Evolutionary conservation across 1,140 invertebrate species (phyloP).

Genomic region (Lithobius niger): DNA sequence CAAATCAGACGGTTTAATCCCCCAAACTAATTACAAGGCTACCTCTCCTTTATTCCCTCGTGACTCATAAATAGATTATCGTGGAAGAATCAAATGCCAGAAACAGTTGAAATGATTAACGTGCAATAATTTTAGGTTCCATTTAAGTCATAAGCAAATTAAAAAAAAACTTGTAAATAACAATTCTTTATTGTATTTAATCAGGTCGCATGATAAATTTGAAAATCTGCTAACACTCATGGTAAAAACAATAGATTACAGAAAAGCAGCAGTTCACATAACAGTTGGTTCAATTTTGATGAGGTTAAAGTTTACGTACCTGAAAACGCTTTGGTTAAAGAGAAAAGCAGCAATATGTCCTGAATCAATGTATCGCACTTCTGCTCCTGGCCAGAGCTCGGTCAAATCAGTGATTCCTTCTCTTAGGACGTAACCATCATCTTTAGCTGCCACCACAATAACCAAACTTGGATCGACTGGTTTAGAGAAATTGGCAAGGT

Average conservation of each 20-base stretch:
- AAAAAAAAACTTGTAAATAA: too few species aligned
- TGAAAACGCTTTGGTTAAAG: slow-evolving; percentile 69
- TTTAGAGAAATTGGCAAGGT: slow-evolving; percentile 78
- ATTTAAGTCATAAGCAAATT: too few species aligned
- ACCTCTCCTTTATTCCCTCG: too few species aligned
- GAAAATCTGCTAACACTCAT: too few species aligned
- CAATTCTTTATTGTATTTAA: too few species aligned
- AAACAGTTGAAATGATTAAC: too few species aligned
- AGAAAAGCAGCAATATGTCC: slow-evolving; percentile 87
- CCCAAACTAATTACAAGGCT: too few species aligned
- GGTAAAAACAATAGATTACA: neutral
- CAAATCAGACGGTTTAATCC: too few species aligned
- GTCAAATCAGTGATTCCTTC: slow-evolving; percentile 63
- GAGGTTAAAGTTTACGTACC: slow-evolving; percentile 41
- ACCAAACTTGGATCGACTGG: slow-evolving; percentile 69
- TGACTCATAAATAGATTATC: too few species aligned
- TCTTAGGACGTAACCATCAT: slow-evolving; percentile 86
- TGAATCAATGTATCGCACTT: slow-evolving; percentile 70
- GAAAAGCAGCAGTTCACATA: neutral
- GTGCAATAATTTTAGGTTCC: too few species aligned
- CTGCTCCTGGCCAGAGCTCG: slow-evolving; percentile 81
- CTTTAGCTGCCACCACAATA: slow-evolving; percentile 67
- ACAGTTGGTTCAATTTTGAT: neutral
- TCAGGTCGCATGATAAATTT: too few species aligned
- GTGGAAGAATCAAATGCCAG: too few species aligned